Percentiles rank a stretch among this genome's conserved stretches.
phyloP scores from a whole-genome alignment of 1,140 invertebrate genomes.

The Hestina assimilis region DNA sequence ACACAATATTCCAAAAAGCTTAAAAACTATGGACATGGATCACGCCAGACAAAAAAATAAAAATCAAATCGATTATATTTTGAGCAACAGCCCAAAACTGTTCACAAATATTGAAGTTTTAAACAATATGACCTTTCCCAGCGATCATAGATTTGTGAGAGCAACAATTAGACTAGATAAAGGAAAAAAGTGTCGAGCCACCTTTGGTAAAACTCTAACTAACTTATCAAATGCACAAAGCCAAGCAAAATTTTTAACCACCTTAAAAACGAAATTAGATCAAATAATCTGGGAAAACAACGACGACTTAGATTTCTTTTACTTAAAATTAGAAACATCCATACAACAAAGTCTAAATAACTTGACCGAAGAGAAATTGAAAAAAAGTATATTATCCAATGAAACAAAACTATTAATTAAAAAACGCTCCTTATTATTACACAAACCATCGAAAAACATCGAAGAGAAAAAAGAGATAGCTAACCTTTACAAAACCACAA shows the following conservation, averaged over 20 bases:
- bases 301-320: slow-evolving; percentile 25
- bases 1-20: slow-evolving; percentile 25
- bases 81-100: slow-evolving; percentile 23
- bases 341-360: slow-evolving; percentile 16
- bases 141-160: slow-evolving; percentile 32
- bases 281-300: slow-evolving; percentile 9
- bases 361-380: slow-evolving; percentile 6
- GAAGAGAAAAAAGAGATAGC: slow-evolving; percentile 30
- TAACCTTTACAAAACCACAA: slow-evolving; percentile 27
- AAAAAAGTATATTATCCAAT: background rate
- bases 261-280: background rate
- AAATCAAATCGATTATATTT: slow-evolving; percentile 37
- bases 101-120: slow-evolving; percentile 33
- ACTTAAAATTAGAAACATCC: slow-evolving; percentile 21
- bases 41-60: slow-evolving; percentile 20
- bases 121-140: slow-evolving; percentile 25
- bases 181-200: slow-evolving; percentile 23
- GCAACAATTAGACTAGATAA: slow-evolving; percentile 23
- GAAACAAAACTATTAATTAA: background rate
- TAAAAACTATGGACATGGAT: slow-evolving; percentile 37
- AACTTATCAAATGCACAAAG: background rate
- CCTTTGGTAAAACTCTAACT: background rate
- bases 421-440: background rate
- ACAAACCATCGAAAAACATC: background rate
- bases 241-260: background rate